Base-by-base conservation (phyloP, 2,888 invertebrate genomes). In the Dyspetes luteomarginatus region DNA sequence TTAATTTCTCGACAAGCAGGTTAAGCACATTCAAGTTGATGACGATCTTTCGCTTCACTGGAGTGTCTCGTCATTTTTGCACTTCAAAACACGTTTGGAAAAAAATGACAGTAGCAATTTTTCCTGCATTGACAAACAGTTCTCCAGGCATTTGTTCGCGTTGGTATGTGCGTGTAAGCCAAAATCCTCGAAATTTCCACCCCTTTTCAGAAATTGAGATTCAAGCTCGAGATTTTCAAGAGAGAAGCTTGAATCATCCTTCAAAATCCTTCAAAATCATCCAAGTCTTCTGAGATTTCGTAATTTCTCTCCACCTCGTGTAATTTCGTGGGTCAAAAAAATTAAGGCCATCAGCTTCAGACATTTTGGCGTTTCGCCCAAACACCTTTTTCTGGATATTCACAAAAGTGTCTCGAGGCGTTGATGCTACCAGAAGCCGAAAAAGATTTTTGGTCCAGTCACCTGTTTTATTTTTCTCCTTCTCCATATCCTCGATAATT, bases 251-350 rank as follows among this genome's bases (percentile, higher is more conserved):
- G 19, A 60, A 60, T 36, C 5, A 52, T 9, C 17, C 36, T 30
- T 67, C n/a, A 22, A 12, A 12, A 45, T 24, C 22, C 12, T 7
- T 9, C 17, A 41, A 17, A 12, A 45, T 26, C 43, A n/a, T 24
- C 65, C 15, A 28, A 56, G 4, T 19, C 17, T 22, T 24, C 5
- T 22, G 3, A 24, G 41, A 19, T 52, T 28, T 64, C 64, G 52
- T 73, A 64, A 73, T 73, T 73, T 62, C 52, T 60, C 60, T 26
- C 41, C 64, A 73, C 64, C 72, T 64, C 28, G 55, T 64, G 55
- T 55, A 43, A 52, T 28, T 55, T 30, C n/a, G n/a, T 30, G 4
- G 36, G 22, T 52, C 41, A 30, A 9, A 67, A 67, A 22, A 52
- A 52, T 4, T 41, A 50, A 19, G 45, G 17, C 26, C 22, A 19